Evolutionary conservation across 2,888 invertebrate species (phyloP).

Genomic region (Sipha maydis): DNA sequence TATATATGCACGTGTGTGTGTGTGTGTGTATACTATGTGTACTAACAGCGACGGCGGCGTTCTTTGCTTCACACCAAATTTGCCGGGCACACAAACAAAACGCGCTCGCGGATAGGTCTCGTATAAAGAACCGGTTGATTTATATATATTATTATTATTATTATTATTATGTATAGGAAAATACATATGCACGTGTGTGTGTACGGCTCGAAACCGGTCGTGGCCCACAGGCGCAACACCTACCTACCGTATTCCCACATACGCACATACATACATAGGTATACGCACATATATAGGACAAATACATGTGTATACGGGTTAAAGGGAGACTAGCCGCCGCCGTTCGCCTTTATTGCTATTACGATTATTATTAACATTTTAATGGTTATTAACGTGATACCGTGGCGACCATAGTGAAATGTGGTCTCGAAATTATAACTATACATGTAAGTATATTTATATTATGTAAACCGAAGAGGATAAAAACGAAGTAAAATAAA

Average conservation of each 20-base stretch:
- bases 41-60: slow-evolving; percentile 61
- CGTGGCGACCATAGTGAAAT: slow-evolving; percentile 2
- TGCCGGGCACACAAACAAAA: slow-evolving; percentile 59
- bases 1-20: not conserved
- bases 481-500: slow-evolving; percentile 30
- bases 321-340: slow-evolving; percentile 35
- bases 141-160: slow-evolving; percentile 30
- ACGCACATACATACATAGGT: not conserved
- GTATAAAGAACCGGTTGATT: slow-evolving; percentile 55
- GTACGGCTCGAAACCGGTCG: slow-evolving; percentile 48
- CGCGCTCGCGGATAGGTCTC: slow-evolving; percentile 58
- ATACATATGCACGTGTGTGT: not conserved
- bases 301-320: not conserved
- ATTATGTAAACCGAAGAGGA: not conserved
- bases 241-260: slow-evolving; percentile 61
- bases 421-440: not conserved
- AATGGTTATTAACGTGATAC: slow-evolving; percentile 57
- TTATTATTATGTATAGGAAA: slow-evolving; percentile 1
- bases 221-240: slow-evolving; percentile 56
- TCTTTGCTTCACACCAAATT: slow-evolving; percentile 64
- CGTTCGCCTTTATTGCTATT: slow-evolving; percentile 43
- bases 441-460: not conserved
- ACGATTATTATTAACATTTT: slow-evolving; percentile 56
- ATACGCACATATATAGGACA: not conserved
- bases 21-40: not conserved